phyloP scores from a whole-genome alignment of 2,113 vertebrate species.

The Cebus imitator region DNA sequence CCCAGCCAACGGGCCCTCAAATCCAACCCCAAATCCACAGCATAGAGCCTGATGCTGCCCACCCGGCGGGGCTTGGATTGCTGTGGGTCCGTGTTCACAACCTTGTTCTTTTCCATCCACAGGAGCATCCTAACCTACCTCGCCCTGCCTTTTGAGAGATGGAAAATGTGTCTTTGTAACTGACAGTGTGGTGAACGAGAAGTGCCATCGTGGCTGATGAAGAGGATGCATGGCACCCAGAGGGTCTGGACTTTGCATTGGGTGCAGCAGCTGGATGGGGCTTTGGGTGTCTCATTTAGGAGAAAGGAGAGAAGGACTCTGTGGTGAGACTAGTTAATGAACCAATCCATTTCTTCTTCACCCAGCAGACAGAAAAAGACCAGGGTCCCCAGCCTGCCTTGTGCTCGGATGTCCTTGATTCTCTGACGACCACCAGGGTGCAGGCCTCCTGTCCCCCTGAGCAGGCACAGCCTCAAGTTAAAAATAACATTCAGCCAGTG shows the following conservation, averaged over 20 bases:
- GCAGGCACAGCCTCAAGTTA: background rate
- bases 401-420: background rate
- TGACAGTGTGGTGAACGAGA: too few species aligned
- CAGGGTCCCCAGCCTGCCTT: background rate
- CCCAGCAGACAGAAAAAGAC: background rate
- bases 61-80: too few species aligned
- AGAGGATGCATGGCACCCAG: accelerated
- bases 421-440: too few species aligned
- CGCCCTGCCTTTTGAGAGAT: too few species aligned
- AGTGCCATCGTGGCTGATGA: too few species aligned
- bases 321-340: background rate
- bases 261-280: background rate
- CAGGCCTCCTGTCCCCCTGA: background rate
- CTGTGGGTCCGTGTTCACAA: background rate
- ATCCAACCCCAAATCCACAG: too few species aligned
- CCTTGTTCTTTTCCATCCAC: background rate
- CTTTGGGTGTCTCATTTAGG: background rate
- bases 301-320: background rate
- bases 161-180: too few species aligned
- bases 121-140: too few species aligned
- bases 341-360: background rate
- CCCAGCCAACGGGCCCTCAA: too few species aligned
- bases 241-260: too few species aligned
- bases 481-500: background rate
- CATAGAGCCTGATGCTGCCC: background rate